phyloP scores from a whole-genome alignment of 2,888 invertebrate species.

The Tetrapedia diversipes region DNA sequence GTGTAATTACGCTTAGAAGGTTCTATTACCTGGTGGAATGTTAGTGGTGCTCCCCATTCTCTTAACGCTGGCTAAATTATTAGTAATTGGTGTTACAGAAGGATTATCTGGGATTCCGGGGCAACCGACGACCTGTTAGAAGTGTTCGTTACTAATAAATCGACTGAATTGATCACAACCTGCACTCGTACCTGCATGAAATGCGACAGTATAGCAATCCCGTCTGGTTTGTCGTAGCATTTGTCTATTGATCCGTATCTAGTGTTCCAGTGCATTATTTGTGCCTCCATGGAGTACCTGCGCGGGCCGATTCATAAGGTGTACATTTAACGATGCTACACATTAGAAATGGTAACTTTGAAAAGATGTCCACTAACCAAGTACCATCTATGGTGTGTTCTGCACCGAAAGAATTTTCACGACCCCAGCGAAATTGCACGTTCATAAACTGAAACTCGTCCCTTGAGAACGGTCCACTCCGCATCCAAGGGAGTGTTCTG shows the following conservation, averaged over 20 bases:
- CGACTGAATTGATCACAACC: neutral
- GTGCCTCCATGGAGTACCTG: conserved; percentile 79
- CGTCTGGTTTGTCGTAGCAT: conserved; percentile 74
- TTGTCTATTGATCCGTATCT: conserved; percentile 72
- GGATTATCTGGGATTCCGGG: conserved; percentile 71
- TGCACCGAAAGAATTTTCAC: conserved; percentile 71
- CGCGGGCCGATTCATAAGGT: neutral
- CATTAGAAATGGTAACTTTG: no score
- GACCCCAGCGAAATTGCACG: conserved; percentile 76
- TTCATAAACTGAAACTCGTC: conserved; percentile 74
- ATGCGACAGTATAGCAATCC: conserved; percentile 72
- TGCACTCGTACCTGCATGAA: conserved; percentile 70
- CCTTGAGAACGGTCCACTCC: conserved; percentile 71
- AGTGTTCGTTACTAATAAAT: neutral
- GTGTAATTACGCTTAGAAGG: no score
- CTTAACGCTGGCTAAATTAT: conserved; percentile 66
- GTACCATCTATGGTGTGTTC: conserved; percentile 75
- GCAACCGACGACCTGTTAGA: conserved; percentile 73
- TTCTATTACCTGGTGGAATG: conserved; percentile 67
- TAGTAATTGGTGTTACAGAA: conserved; percentile 64
- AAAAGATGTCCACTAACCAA: conserved; percentile 63
- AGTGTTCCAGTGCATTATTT: conserved; percentile 76
- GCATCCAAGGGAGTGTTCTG: conserved; percentile 67
- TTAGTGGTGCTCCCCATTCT: conserved; percentile 40
- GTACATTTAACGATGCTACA: neutral